phyloP scores from a whole-genome alignment of 2,888 invertebrate genomes.

The Eumerus sabulonum region DNA sequence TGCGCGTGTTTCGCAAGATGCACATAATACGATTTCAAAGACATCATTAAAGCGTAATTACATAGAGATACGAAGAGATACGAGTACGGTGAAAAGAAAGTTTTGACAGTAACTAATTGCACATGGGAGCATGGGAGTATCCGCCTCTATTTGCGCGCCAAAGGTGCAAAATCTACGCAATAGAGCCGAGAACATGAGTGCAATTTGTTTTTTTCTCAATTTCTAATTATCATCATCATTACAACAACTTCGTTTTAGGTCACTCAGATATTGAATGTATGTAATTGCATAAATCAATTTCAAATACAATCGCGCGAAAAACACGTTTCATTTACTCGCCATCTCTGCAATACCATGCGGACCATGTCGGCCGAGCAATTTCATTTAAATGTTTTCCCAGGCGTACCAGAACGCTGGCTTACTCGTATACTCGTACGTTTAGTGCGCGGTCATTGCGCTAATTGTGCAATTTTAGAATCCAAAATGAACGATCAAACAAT shows the following conservation, averaged over 20 bases:
- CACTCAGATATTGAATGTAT: slow-evolving; percentile 47
- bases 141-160: too few relatives aligned
- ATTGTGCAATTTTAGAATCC: slow-evolving; percentile 67
- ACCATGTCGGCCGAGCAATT: slow-evolving; percentile 13
- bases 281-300: slow-evolving; percentile 66
- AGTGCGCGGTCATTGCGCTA: slow-evolving; percentile 67
- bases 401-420: slow-evolving; percentile 21
- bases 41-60: slow-evolving; percentile 41
- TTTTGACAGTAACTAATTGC: slow-evolving; percentile 59
- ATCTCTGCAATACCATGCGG: neutral
- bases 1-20: too few relatives aligned
- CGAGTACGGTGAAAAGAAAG: slow-evolving; percentile 27
- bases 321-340: slow-evolving; percentile 8
- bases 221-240: slow-evolving; percentile 41
- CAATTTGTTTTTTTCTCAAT: slow-evolving; percentile 39
- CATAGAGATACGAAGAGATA: neutral
- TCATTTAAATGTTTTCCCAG: slow-evolving; percentile 62
- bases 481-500: slow-evolving; percentile 44
- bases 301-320: slow-evolving; percentile 41
- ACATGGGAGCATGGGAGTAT: neutral
- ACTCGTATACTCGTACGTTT: too few relatives aligned
- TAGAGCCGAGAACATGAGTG: neutral
- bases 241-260: slow-evolving; percentile 46
- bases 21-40: slow-evolving; percentile 1
- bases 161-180: too few relatives aligned